phyloP scores from a whole-genome alignment of 2,888 invertebrate genomes.

The Diarsia brunnea region DNA sequence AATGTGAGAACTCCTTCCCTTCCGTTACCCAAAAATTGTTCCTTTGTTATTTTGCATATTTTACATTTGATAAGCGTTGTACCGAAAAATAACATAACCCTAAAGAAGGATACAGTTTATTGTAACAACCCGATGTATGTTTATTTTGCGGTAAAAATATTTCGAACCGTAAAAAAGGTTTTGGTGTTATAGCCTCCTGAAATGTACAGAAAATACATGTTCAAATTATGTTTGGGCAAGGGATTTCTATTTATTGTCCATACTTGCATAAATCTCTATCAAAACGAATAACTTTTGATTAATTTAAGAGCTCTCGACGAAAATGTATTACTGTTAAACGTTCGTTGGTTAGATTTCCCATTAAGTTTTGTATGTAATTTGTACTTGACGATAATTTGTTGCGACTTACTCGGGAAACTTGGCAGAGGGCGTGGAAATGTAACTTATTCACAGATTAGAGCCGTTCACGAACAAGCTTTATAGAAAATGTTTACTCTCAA shows the following conservation, averaged over 20 bases:
- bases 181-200: constrained; percentile 14
- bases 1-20: constrained; percentile 34
- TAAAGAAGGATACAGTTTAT: constrained; percentile 43
- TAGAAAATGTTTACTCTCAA: constrained; percentile 34
- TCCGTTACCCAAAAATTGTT: constrained; percentile 27
- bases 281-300: constrained; percentile 14
- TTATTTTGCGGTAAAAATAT: constrained; percentile 58
- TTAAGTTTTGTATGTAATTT: constrained; percentile 44
- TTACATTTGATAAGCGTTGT: constrained; percentile 54
- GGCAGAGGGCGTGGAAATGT: constrained; percentile 50
- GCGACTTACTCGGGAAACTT: constrained; percentile 47
- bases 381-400: constrained; percentile 57
- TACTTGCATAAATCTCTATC: background rate
- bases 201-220: constrained; percentile 15
- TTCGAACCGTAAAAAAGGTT: constrained; percentile 47
- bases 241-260: constrained; percentile 24
- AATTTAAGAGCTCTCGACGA: constrained; percentile 7
- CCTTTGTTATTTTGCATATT: constrained; percentile 60
- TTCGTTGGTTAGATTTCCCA: constrained; percentile 16
- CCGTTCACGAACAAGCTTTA: constrained; percentile 35
- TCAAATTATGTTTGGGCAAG: constrained; percentile 12
- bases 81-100: constrained; percentile 49
- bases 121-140: constrained; percentile 42
- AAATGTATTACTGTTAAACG: constrained; percentile 28
- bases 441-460: constrained; percentile 60